phyloP scores from a whole-genome alignment of 2,888 invertebrate species.

The Pediacus dermestoides region DNA sequence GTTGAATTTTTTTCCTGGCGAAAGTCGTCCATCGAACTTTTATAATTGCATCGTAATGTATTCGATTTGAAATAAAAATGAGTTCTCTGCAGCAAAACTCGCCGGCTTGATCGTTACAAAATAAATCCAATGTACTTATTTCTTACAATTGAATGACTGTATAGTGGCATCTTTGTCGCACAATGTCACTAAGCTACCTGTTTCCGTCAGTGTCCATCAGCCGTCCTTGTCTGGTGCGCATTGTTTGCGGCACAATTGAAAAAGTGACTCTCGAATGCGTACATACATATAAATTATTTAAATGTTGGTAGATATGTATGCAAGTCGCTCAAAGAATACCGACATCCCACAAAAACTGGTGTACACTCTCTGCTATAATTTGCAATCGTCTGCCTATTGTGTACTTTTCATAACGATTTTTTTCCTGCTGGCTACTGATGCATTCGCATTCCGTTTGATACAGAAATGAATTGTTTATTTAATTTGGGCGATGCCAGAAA shows the following conservation, averaged over 20 bases:
- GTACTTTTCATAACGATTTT: constrained; percentile 41
- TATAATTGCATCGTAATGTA: constrained; percentile 41
- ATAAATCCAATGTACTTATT: constrained; percentile 42
- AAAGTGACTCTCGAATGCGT: constrained; percentile 47
- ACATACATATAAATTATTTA: constrained; percentile 53
- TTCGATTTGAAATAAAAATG: constrained; percentile 41
- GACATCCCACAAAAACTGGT: constrained; percentile 48
- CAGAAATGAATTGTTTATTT: constrained; percentile 14
- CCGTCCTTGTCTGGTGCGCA: constrained; percentile 40
- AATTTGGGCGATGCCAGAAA: no score
- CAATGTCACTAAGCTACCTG: constrained; percentile 21
- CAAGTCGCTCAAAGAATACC: constrained; percentile 50
- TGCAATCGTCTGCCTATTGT: constrained; percentile 42
- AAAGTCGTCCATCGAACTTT: constrained; percentile 33
- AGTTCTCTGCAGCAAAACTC: constrained; percentile 34
- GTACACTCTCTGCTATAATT: constrained; percentile 46
- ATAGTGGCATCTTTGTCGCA: constrained; percentile 7
- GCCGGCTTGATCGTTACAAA: constrained; percentile 39
- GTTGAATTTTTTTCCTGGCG: constrained; percentile 24
- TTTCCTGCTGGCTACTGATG: constrained; percentile 19
- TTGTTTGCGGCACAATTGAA: constrained; percentile 45
- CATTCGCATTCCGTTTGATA: constrained; percentile 5
- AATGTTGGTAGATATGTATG: constrained; percentile 51
- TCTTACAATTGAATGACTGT: constrained; percentile 40
- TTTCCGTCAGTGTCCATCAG: constrained; percentile 39